Conservation (phyloP, 1,140 invertebrate species). For the Rhopalosiphum padi region DNA sequence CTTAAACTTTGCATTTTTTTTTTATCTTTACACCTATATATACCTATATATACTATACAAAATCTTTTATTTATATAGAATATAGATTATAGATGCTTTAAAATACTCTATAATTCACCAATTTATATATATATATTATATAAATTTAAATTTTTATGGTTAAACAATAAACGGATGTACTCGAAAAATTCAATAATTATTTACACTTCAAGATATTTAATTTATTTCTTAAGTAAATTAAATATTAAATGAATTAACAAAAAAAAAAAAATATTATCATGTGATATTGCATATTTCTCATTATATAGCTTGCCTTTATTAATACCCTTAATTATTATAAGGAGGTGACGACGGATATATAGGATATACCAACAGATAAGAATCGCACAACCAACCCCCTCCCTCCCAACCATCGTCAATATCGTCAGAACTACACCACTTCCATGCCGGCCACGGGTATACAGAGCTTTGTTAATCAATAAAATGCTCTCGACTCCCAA, state of each 20-base stretch:
- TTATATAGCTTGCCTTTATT: background rate
- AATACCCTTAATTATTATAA: slow-evolving; percentile 11
- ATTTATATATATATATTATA: background rate
- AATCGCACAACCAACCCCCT: slow-evolving; percentile 21
- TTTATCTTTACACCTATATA: background rate
- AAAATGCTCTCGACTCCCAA: slow-evolving; percentile 46
- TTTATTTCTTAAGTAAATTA: background rate
- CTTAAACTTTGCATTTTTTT: background rate
- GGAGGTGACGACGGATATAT: background rate
- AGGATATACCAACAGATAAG: slow-evolving; percentile 37
- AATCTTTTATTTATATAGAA: background rate
- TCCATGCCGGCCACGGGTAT: slow-evolving; percentile 1
- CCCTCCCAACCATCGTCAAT: background rate
- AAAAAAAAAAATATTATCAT: background rate
- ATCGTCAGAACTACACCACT: slow-evolving; percentile 36
- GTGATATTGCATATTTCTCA: background rate
- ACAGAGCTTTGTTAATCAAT: slow-evolving; percentile 57
- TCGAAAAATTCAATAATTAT: background rate
- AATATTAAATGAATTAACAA: background rate
- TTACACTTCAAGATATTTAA: background rate
- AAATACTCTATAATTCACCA: background rate
- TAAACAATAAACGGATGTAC: background rate
- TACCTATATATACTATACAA: background rate
- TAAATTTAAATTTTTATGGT: background rate
- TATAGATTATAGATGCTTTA: background rate